Base-by-base conservation (phyloP, 2,113 vertebrate genomes). In the Notothenia rossii region DNA sequence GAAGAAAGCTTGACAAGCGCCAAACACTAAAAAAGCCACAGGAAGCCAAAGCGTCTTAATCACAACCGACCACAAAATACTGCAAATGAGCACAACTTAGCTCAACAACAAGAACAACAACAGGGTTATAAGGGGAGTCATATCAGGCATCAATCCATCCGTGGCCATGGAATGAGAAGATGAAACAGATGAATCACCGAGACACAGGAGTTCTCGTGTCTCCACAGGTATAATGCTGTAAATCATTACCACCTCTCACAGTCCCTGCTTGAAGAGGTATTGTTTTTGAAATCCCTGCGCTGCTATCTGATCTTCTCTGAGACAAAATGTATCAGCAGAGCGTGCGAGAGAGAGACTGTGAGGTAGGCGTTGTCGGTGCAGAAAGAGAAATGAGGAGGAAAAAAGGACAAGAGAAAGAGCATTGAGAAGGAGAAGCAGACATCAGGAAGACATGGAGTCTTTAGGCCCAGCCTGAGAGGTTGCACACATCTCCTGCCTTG, bases 191-290 rank as follows among this genome's bases (percentile, higher is more conserved):
- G 89, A 88, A 87, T 92, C 86, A 87, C 45, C 50, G 60, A 85
- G 79, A 89, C 80, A 53, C 77, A 82, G 56, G 82, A 77, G 78
- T 82, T 88, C 78, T 76, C 74, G 82, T 55, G 63, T 80, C 85
- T 85, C 89, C 62, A 51, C 87, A 85, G 86, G 85, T 89, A 81
- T 67, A 81, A 84, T 81, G 90, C 78, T 85, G 86, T 89, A 87
- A 91, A 89, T 89, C 91, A 90, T 90, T 85, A 92, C 88, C 87
- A 89, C 82, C 79, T 81, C 79, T 84, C 78, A 66, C 65, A 83
- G 76, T 77, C 66, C 20, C 77, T 75, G 84, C 86, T 86, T 84
- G 85, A 92, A 89, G 89, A 89, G 74, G 82, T 75, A 84, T 87
- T 90, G 89, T 91, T 92, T 29, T 89, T 81, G 55, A 87, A 91